Percentiles rank a stretch among this genome's conserved stretches.
Evolutionary conservation across 2,888 invertebrate genomes (phyloP).

Genomic region (Brachylomia viminalis): DNA sequence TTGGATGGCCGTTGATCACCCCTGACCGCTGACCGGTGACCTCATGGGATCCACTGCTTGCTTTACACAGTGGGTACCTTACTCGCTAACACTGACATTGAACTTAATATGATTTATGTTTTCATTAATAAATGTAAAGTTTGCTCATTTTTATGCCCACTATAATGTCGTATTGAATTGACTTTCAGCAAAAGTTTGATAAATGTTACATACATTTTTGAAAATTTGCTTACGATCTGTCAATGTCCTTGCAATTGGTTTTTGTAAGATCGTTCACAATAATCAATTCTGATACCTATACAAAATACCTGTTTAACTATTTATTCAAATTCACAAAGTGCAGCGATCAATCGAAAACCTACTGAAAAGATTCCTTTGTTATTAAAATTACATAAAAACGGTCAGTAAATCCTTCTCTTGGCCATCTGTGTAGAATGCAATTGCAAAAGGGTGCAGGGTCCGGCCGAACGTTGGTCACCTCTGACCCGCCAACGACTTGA

Average conservation of each 20-base stretch:
- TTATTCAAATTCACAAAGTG: constrained; percentile 1
- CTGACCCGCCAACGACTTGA: constrained; percentile 83
- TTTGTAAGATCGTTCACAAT: not conserved
- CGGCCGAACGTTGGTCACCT: constrained; percentile 85
- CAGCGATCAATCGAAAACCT: constrained; percentile 45
- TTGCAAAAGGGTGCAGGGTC: constrained; percentile 81
- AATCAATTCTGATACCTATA: not conserved
- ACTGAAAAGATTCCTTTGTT: constrained; percentile 57
- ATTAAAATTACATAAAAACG: constrained; percentile 66
- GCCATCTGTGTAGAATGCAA: constrained; percentile 67
- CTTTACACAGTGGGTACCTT: constrained; percentile 58
- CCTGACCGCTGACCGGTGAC: constrained; percentile 85
- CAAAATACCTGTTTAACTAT: not conserved
- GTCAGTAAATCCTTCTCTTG: constrained; percentile 56
- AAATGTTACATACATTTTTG: not conserved
- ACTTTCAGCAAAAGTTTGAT: not conserved
- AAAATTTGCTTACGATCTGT: not conserved
- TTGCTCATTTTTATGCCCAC: not conserved
- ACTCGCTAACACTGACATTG: constrained; percentile 75
- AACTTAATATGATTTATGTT: constrained; percentile 72
- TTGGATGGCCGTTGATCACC: constrained; percentile 85
- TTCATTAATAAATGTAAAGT: constrained; percentile 31
- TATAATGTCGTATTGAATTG: not conserved
- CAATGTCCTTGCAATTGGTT: not conserved
- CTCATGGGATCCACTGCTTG: constrained; percentile 84